phyloP scores from a whole-genome alignment of 2,113 vertebrate species.

The Hylia prasina region DNA sequence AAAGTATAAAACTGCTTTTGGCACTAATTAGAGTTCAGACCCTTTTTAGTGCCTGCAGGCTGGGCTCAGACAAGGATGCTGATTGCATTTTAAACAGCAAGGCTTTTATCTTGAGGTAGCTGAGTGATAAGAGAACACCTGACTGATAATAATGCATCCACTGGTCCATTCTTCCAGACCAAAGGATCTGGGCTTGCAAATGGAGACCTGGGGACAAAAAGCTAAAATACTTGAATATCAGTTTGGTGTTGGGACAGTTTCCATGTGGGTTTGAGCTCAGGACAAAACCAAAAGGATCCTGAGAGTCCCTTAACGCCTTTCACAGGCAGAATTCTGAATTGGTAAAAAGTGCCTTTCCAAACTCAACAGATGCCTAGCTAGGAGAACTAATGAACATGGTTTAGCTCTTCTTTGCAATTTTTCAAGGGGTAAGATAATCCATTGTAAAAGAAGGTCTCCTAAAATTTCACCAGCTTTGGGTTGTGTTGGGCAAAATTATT shows the following conservation, averaged over 20 bases:
- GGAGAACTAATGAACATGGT: background rate
- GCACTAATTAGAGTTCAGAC: background rate
- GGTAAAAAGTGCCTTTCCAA: background rate
- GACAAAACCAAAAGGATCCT: background rate
- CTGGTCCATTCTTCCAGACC: background rate
- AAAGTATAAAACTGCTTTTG: background rate
- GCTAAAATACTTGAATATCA: background rate
- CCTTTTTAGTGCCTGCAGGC: background rate
- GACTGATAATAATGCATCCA: background rate
- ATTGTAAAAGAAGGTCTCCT: background rate
- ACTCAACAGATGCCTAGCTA: background rate
- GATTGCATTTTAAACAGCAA: background rate
- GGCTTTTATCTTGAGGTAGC: background rate
- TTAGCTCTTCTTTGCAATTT: background rate
- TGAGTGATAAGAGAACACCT: background rate
- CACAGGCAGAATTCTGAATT: background rate
- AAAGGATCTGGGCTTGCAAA: background rate
- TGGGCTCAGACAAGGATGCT: background rate
- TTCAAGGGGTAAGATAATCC: background rate
- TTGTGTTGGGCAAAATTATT: background rate
- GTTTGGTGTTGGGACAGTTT: background rate
- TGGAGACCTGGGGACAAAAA: background rate
- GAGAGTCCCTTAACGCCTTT: background rate
- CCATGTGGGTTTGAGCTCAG: background rate
- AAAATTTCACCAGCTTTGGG: background rate